phyloP scores from a whole-genome alignment of 1,140 invertebrate species.

The Monochamus saltuarius region DNA sequence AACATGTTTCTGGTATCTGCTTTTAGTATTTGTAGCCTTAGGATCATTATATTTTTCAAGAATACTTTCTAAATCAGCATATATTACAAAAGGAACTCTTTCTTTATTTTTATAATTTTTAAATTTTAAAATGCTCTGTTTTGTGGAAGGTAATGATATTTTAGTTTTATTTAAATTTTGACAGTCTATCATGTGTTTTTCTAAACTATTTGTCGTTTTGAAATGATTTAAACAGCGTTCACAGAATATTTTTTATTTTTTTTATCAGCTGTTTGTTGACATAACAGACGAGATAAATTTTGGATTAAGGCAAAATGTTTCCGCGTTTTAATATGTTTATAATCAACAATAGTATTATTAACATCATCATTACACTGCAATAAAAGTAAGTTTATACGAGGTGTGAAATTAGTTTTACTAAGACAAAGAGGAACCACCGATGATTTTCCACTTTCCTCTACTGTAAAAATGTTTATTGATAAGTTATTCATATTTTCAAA shows the following conservation, averaged over 20 bases:
- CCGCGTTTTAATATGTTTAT: constrained; percentile 6
- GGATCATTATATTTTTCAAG: constrained; percentile 21
- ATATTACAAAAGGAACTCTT: constrained; percentile 42
- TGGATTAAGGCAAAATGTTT: constrained; percentile 29
- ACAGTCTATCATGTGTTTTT: constrained; percentile 26
- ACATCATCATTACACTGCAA: not conserved
- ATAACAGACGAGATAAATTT: constrained; percentile 25
- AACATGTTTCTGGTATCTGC: constrained; percentile 41
- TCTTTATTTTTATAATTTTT: constrained; percentile 22
- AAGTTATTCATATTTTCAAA: constrained; percentile 20
- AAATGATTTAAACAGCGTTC: constrained; percentile 35
- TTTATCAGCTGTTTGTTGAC: constrained; percentile 16
- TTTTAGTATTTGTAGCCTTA: not conserved
- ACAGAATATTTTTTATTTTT: constrained; percentile 29
- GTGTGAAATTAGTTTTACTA: not conserved
- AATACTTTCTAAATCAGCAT: constrained; percentile 46
- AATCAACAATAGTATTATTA: constrained; percentile 4
- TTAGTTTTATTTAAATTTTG: constrained; percentile 23
- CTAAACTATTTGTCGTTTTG: constrained; percentile 16
- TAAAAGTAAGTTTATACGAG: constrained; percentile 15
- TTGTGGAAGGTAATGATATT: constrained; percentile 31
- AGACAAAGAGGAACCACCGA: not conserved
- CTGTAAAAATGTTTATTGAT: constrained; percentile 21
- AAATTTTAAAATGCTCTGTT: constrained; percentile 10
- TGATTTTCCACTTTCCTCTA: constrained; percentile 5